Evolutionary conservation across 2,113 vertebrate species (phyloP).

Genomic region (Eurypyga helias): DNA sequence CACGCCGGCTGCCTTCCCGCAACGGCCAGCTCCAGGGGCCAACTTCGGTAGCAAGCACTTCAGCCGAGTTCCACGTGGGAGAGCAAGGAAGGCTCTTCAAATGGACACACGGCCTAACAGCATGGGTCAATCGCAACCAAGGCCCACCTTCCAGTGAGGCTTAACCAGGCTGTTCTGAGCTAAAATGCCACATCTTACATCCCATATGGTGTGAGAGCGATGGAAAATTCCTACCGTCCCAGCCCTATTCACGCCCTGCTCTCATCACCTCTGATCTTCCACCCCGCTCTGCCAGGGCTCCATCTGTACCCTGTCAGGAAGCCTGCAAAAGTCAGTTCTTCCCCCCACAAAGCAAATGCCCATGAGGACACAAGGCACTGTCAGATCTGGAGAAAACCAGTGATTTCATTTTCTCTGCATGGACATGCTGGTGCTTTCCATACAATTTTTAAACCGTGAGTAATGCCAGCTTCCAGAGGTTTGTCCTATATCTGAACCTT

Average conservation of each 20-base stretch:
- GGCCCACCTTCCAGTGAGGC: background rate
- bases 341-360: background rate
- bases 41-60: background rate
- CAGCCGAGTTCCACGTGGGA: background rate
- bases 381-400: background rate
- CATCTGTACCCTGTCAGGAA: background rate
- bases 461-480: background rate
- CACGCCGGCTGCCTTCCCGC: background rate
- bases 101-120: background rate
- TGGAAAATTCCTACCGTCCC: background rate
- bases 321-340: background rate
- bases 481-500: constrained; percentile 7
- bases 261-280: background rate
- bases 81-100: background rate
- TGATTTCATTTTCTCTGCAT: background rate
- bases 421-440: background rate
- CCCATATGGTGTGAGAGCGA: background rate
- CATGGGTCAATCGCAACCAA: background rate
- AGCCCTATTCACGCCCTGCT: background rate
- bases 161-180: background rate
- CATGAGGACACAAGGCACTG: background rate
- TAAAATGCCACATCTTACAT: background rate
- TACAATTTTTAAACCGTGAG: background rate
- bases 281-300: background rate
- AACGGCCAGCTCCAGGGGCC: background rate